Base-by-base conservation (phyloP, 1,140 invertebrate species). In the Caenorhabditis briggsae region DNA sequence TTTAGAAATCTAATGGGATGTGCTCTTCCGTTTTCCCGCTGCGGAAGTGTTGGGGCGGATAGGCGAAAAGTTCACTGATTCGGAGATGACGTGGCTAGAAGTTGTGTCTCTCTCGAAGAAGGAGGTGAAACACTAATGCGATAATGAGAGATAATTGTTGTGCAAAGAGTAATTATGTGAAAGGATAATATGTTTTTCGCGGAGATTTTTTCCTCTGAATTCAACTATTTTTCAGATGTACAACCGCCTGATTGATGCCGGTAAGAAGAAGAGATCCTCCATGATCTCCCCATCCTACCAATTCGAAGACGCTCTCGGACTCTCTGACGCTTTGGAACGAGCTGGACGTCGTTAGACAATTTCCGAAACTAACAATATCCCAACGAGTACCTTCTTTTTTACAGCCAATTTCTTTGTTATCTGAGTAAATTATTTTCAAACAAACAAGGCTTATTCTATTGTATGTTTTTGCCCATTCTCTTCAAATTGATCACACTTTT, bases 191-290 rank as follows among this genome's bases (percentile, higher is more conserved):
- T 33, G 33, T 33, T 33, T 33, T 33, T 33, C 33, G 33, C 33
- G 33, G 33, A 33, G 33, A 33, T 33, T 33, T 33, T 33, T 33
- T 20, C 1, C 23, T 14, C 2, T 41, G 3, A 18, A 23, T 43
- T 7, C 33, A 5, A 48, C n/a, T 5, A 18, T 50, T 43, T 74
- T 86, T 46, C 82, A 86, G 85, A 82, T 82, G 85, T 86, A 86
- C 85, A 86, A 61, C 48, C 70, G 82, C 20, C 23, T 86, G 43
- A 78, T 86, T 41, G 82, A 70, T 23, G 85, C 85, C 48, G 85
- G 85, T 33, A 86, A 86, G 82, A 86, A 86, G 46, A 78, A 78
- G 46, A n/a, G 70, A 50, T 43, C 25, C 46, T 53, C 70, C 2
- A 41, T 53, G 33, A 78, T 78, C 46, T 78, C 70, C 11, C 70